These are phyloP conservation scores for Dipodomys spectabilis DNA, from an alignment of 2,113 vertebrate genomes.

Conservation along the genomic window DNA sequence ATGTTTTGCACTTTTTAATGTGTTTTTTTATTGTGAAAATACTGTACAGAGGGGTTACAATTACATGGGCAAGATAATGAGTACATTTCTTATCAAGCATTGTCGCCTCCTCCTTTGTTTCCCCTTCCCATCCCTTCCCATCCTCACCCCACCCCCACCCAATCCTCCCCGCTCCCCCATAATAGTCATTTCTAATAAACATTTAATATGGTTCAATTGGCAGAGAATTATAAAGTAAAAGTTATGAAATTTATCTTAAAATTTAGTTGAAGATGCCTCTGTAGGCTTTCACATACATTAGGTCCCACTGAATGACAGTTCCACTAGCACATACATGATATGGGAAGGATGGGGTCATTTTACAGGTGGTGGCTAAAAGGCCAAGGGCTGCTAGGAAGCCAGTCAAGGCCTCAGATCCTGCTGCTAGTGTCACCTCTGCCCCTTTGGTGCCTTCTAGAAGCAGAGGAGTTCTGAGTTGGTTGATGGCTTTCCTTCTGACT, in stretches of 20 bases:
- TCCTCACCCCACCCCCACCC: too few relatives aligned
- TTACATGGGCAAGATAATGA: too few relatives aligned
- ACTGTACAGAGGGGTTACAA: too few relatives aligned
- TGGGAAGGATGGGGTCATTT: background rate
- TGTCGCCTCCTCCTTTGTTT: too few relatives aligned
- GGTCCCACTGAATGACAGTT: background rate
- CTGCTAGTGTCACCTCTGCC: fast-evolving
- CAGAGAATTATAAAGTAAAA: slow-evolving; percentile 12
- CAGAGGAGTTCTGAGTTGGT: background rate
- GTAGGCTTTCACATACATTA: background rate
- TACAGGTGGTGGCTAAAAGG: background rate
- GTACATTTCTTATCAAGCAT: too few relatives aligned
- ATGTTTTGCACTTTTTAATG: too few relatives aligned
- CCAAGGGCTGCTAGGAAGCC: background rate
- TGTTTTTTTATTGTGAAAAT: too few relatives aligned
- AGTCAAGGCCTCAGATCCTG: background rate
- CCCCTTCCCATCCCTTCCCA: too few relatives aligned
- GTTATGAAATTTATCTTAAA: slow-evolving; percentile 5
- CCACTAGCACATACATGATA: background rate
- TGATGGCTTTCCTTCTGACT: background rate
- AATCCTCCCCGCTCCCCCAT: background rate
- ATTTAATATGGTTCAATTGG: background rate
- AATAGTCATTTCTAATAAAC: background rate
- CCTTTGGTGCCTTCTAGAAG: background rate
- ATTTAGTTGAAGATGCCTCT: background rate